These are phyloP conservation scores for rabbit (Oryctolagus cuniculus) DNA, from an alignment of 2,113 vertebrate genomes.

Conservation along the genomic window mOryCun1.1 NC_091437.1:7195001-7195500, in stretches of 20 bases:
- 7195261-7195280: neutral
- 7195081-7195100: neutral
- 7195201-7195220: neutral
- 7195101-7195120: neutral
- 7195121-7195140: neutral
- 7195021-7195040: neutral
- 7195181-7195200: neutral
- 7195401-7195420: neutral
- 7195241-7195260: neutral
- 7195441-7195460: neutral
- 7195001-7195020: too few species aligned
- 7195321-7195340: neutral
- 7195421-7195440: neutral
- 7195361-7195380: neutral
- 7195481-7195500: neutral
- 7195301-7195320: conserved; percentile 30
- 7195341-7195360: conserved; percentile 7
- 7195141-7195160: neutral
- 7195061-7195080: neutral
- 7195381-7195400: neutral
- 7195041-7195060: too few species aligned
- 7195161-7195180: neutral
- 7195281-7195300: neutral
- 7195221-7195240: neutral
- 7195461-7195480: neutral